phyloP scores from a whole-genome alignment of 2,797 vertebrate species.

The Loriculus beryllinus region DNA sequence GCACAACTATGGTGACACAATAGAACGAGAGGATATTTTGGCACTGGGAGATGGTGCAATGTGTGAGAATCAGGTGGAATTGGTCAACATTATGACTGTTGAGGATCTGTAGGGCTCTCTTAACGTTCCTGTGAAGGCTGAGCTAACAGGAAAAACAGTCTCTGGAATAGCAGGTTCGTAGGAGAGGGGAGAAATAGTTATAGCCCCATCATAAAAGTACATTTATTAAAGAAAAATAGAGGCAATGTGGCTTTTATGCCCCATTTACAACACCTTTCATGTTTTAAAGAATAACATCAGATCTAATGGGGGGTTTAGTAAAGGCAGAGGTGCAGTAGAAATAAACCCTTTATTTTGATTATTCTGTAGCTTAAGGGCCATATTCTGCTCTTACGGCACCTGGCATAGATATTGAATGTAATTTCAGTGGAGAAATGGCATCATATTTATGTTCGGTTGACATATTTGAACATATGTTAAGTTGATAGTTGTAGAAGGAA shows the following conservation, averaged over 20 bases:
- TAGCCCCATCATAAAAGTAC: slow-evolving; percentile 28
- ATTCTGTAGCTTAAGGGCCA: slow-evolving; percentile 50
- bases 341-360: slow-evolving; percentile 41
- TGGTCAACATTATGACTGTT: slow-evolving; percentile 28
- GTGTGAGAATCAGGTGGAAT: slow-evolving; percentile 55
- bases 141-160: slow-evolving; percentile 40
- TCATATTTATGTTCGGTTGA: slow-evolving; percentile 41
- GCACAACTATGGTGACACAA: slow-evolving; percentile 68
- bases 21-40: slow-evolving; percentile 39
- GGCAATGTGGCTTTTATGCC: not conserved
- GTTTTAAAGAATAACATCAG: slow-evolving; percentile 49
- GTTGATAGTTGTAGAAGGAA: slow-evolving; percentile 38
- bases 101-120: slow-evolving; percentile 44
- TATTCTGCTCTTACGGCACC: slow-evolving; percentile 55
- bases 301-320: slow-evolving; percentile 52
- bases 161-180: slow-evolving; percentile 48
- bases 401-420: slow-evolving; percentile 48
- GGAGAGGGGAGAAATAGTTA: slow-evolving; percentile 36
- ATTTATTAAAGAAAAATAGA: slow-evolving; percentile 29
- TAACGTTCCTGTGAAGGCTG: slow-evolving; percentile 54
- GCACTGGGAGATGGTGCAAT: slow-evolving; percentile 71
- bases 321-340: slow-evolving; percentile 43
- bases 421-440: slow-evolving; percentile 45
- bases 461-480: slow-evolving; percentile 15
- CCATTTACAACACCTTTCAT: slow-evolving; percentile 31